Evolutionary conservation across 2,888 invertebrate genomes (phyloP).

Genomic region (Dinocampus coccinellae): DNA sequence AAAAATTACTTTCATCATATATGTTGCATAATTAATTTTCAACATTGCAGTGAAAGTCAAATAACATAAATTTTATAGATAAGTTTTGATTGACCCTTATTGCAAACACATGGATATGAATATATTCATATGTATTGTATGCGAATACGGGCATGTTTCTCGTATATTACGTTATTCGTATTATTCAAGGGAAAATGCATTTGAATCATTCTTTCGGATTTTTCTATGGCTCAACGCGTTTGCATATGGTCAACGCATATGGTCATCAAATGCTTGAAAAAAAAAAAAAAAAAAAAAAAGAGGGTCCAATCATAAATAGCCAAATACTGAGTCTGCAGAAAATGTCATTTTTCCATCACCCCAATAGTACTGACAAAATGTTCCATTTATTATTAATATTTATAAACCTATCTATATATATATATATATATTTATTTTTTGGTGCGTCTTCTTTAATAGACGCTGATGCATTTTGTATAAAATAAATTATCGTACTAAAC

Average conservation of each 20-base stretch:
- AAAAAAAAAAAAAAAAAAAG: slow-evolving; percentile 65
- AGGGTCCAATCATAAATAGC: slow-evolving; percentile 63
- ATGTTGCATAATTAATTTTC: slow-evolving; percentile 56
- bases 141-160: slow-evolving; percentile 2
- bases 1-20: not conserved
- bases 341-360: not conserved
- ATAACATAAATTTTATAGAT: no score
- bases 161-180: not conserved
- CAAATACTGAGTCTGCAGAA: slow-evolving; percentile 48
- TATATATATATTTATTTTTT: no score
- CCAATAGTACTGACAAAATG: slow-evolving; percentile 20
- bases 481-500: slow-evolving; percentile 55
- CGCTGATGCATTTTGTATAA: not conserved
- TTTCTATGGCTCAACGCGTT: slow-evolving; percentile 46
- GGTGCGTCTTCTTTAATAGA: not conserved
- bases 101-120: not conserved
- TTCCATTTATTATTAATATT: slow-evolving; percentile 26
- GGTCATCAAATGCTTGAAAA: slow-evolving; percentile 61
- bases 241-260: slow-evolving; percentile 66
- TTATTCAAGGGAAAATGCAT: slow-evolving; percentile 35
- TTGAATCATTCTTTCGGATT: slow-evolving; percentile 19
- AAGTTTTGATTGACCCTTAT: not conserved
- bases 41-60: slow-evolving; percentile 40
- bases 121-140: not conserved
- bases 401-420: slow-evolving; percentile 6